phyloP scores from a whole-genome alignment of 2,888 invertebrate species.

The Dilophus febrilis region DNA sequence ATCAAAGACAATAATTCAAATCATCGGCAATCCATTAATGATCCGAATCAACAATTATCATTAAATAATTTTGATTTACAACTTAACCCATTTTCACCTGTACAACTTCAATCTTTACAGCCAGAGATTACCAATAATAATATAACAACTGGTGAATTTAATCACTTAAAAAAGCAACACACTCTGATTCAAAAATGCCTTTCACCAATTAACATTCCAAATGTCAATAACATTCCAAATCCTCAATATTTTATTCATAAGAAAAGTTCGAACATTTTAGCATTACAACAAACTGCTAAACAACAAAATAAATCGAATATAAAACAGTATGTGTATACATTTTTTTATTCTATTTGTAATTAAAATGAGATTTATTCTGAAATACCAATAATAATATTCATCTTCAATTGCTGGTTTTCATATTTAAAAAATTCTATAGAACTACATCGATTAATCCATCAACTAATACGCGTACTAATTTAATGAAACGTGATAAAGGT shows the following conservation, averaged over 20 bases:
- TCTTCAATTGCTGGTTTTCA: not conserved
- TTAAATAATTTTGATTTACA: slow-evolving; percentile 1
- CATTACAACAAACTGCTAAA: slow-evolving; percentile 6
- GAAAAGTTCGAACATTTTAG: slow-evolving; percentile 9
- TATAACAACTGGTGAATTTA: slow-evolving; percentile 4
- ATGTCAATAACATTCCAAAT: not conserved
- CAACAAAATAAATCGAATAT: not conserved
- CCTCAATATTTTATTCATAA: slow-evolving; percentile 11
- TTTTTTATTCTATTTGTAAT: too few species aligned
- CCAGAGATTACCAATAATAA: slow-evolving; percentile 13
- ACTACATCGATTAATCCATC: not conserved
- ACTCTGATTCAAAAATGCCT: slow-evolving; percentile 6
- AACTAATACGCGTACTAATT: not conserved
- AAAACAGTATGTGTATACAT: too few species aligned
- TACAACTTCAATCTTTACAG: slow-evolving; percentile 25
- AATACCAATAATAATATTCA: not conserved
- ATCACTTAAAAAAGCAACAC: not conserved
- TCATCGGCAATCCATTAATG: too few species aligned
- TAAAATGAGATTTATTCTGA: too few species aligned
- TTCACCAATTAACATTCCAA: slow-evolving; percentile 10
- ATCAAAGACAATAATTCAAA: too few species aligned
- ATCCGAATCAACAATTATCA: slow-evolving; percentile 7
- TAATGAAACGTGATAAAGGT: not conserved
- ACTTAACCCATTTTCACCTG: slow-evolving; percentile 18
- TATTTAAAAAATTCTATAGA: not conserved